Conservation (phyloP, 2,888 invertebrate genomes). For the Orthonevra nobilis region DNA sequence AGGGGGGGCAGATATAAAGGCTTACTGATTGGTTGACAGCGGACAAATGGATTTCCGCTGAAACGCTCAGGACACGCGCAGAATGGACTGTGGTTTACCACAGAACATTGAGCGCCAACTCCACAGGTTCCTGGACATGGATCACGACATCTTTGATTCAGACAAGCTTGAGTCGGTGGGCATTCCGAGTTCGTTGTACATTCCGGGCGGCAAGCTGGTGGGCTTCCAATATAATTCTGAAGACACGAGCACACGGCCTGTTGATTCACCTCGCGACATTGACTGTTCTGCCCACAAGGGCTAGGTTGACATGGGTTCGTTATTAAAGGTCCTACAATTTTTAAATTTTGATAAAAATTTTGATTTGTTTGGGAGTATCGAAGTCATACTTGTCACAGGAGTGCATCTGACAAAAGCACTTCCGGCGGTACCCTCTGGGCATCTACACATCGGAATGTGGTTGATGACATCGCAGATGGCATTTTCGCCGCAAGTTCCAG, state of each 20-base stretch:
- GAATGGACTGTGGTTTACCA: slow-evolving; percentile 90
- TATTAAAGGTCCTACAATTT: slow-evolving; percentile 77
- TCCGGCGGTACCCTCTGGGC: slow-evolving; percentile 83
- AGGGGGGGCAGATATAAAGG: neutral
- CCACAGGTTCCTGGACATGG: slow-evolving; percentile 93
- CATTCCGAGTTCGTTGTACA: slow-evolving; percentile 89
- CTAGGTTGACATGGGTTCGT: slow-evolving; percentile 85
- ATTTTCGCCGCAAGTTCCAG: slow-evolving; percentile 87
- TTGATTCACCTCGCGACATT: slow-evolving; percentile 86
- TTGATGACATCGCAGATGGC: slow-evolving; percentile 88
- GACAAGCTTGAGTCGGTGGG: slow-evolving; percentile 86
- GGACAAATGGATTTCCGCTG: slow-evolving; percentile 88
- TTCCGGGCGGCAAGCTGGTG: slow-evolving; percentile 89
- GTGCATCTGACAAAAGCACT: slow-evolving; percentile 88
- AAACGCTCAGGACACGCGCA: slow-evolving; percentile 86
- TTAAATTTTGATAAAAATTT: too few relatives aligned
- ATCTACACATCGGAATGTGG: slow-evolving; percentile 88
- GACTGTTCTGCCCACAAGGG: slow-evolving; percentile 90
- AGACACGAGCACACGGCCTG: slow-evolving; percentile 88
- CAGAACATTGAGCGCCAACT: slow-evolving; percentile 86
- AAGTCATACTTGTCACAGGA: slow-evolving; percentile 75
- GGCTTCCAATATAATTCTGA: slow-evolving; percentile 86
- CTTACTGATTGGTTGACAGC: slow-evolving; percentile 83
- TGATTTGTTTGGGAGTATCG: too few relatives aligned
- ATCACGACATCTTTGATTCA: slow-evolving; percentile 89